Evolutionary conservation across 2,888 invertebrate species (phyloP).

Genomic region (Melinaea marsaeus): DNA sequence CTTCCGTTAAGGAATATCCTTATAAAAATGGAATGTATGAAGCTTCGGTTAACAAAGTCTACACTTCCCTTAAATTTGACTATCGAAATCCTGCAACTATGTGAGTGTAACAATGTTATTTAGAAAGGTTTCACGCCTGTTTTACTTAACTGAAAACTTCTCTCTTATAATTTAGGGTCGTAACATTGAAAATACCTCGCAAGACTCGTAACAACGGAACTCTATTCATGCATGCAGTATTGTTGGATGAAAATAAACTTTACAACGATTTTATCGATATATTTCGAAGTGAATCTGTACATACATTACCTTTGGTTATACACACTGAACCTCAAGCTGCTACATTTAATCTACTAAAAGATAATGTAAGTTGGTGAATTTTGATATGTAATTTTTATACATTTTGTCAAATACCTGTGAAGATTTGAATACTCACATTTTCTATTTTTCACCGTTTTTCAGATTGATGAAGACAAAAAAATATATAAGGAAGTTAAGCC

Average conservation of each 20-base stretch:
- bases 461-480: conserved; percentile 41
- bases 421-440: background rate
- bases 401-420: background rate
- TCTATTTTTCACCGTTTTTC: conserved; percentile 33
- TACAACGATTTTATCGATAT: conserved; percentile 78
- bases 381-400: conserved; percentile 3
- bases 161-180: conserved; percentile 67
- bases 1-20: conserved; percentile 80
- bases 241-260: conserved; percentile 72
- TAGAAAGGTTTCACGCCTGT: background rate
- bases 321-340: conserved; percentile 86
- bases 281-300: conserved; percentile 78
- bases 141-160: background rate
- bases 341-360: conserved; percentile 83
- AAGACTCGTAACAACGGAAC: conserved; percentile 91
- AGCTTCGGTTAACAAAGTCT: conserved; percentile 75
- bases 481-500: conserved; percentile 60
- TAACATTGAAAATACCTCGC: conserved; percentile 83
- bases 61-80: conserved; percentile 81
- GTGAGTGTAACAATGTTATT: conserved; percentile 46
- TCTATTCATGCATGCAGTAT: conserved; percentile 85
- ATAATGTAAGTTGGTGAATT: conserved; percentile 35
- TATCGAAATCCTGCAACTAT: conserved; percentile 72
- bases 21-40: conserved; percentile 64
- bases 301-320: conserved; percentile 83